Conservation (phyloP, 2,797 vertebrate species). For the Falco biarmicus region DNA sequence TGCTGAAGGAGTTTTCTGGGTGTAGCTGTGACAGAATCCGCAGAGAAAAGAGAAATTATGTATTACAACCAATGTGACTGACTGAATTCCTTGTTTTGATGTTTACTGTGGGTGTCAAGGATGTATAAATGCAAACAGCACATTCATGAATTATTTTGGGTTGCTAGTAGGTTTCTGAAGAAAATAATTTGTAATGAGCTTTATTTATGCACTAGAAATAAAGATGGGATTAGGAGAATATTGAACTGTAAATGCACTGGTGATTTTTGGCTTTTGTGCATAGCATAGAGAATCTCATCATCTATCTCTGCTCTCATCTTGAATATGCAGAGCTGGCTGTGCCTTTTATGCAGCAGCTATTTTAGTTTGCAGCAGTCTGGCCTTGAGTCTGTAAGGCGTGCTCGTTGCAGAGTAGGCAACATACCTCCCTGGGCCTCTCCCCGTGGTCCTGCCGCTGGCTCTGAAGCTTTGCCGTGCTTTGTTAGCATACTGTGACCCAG, state of each 20-base stretch:
- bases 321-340: constrained; percentile 65
- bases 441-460: not conserved
- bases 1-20: not conserved
- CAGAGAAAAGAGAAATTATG: not conserved
- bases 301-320: constrained; percentile 59
- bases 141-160: constrained; percentile 65
- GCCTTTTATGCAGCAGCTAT: constrained; percentile 51
- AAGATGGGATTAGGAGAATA: constrained; percentile 68
- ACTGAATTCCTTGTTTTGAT: constrained; percentile 67
- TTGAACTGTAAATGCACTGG: constrained; percentile 68
- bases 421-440: not conserved
- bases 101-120: constrained; percentile 60
- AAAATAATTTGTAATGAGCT: constrained; percentile 67
- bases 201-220: constrained; percentile 67
- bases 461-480: not conserved
- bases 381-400: not conserved
- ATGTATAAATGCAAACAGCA: constrained; percentile 63
- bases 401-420: not conserved
- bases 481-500: not conserved
- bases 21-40: constrained; percentile 17
- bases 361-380: constrained; percentile 45
- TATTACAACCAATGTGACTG: constrained; percentile 48
- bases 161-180: constrained; percentile 64
- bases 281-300: constrained; percentile 54
- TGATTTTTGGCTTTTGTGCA: constrained; percentile 66